A percentile compares a stretch with the other conserved stretches of the same genome.
phyloP scores from a whole-genome alignment of 2,888 invertebrate genomes.

The Magallana nippona region DNA sequence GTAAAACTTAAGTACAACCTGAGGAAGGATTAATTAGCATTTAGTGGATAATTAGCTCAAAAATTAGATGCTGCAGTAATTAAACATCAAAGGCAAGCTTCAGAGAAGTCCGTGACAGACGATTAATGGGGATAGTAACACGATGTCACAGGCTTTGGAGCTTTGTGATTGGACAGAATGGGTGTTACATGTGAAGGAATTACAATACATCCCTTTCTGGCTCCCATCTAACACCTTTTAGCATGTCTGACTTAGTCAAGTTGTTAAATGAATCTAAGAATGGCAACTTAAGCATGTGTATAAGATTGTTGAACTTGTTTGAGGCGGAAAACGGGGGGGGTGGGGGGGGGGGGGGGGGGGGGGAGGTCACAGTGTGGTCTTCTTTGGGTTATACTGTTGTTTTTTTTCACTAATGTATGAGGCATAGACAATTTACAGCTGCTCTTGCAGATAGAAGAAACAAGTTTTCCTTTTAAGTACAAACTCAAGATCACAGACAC shows the following conservation, averaged over 20 bases:
- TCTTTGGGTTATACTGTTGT: too few species aligned
- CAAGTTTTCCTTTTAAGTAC: too few species aligned
- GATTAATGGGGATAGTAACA: conserved; percentile 13
- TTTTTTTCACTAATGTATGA: too few species aligned
- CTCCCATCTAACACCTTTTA: conserved; percentile 30
- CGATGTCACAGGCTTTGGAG: not conserved
- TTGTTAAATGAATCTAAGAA: conserved; percentile 10
- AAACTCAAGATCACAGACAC: too few species aligned
- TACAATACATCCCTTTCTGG: not conserved
- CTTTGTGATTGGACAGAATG: not conserved
- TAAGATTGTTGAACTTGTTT: not conserved
- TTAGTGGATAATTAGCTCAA: conserved; percentile 26
- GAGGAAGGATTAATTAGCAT: conserved; percentile 30
- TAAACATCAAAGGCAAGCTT: conserved; percentile 28
- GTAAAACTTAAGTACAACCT: conserved; percentile 23
- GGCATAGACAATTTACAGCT: too few species aligned
- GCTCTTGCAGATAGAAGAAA: too few species aligned
- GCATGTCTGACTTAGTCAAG: not conserved
- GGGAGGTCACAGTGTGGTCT: too few species aligned
- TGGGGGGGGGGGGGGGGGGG: too few species aligned
- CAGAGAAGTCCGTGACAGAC: conserved; percentile 21
- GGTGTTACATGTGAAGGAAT: conserved; percentile 21
- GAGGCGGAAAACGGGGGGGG: too few species aligned
- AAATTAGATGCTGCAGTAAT: conserved; percentile 33
- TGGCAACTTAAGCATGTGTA: not conserved